Evolutionary conservation across 92 coral and sea anemone genomes (phyloP).

Genomic region (Zoanthus sociatus): DNA sequence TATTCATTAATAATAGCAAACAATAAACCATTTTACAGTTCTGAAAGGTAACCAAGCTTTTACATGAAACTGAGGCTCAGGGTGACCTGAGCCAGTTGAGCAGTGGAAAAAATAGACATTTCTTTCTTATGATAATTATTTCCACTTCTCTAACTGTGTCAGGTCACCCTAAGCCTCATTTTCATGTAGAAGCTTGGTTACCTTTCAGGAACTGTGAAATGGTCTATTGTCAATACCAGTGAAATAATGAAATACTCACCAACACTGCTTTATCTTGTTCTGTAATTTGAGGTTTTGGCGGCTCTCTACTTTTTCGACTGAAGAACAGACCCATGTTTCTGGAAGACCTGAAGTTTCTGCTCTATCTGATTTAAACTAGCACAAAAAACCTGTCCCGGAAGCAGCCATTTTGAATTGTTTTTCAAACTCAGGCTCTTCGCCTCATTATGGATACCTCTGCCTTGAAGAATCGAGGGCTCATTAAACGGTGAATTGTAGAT

Average conservation of each 20-base stretch:
- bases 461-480: constrained; percentile 17
- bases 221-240: too few species aligned
- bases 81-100: too few species aligned
- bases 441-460: constrained; percentile 29
- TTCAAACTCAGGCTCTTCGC: constrained; percentile 11
- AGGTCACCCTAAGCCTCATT: too few species aligned
- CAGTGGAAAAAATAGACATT: too few species aligned
- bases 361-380: not conserved
- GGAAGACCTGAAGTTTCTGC: not conserved
- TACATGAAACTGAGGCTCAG: too few species aligned
- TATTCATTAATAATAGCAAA: too few species aligned
- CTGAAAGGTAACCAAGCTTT: too few species aligned
- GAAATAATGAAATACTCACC: constrained; percentile 56
- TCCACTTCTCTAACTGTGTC: too few species aligned
- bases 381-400: not conserved
- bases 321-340: constrained; percentile 81
- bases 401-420: constrained; percentile 13
- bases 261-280: constrained; percentile 97
- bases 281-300: constrained; percentile 86
- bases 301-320: constrained; percentile 85
- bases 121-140: too few species aligned
- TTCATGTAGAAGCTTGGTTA: too few species aligned
- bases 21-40: too few species aligned
- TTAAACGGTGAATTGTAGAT: not conserved
- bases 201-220: too few species aligned